Percentiles rank a stretch among this genome's conserved stretches.
Evolutionary conservation across 2,888 invertebrate genomes (phyloP).

Genomic region (Onthophagus sagittarius): DNA sequence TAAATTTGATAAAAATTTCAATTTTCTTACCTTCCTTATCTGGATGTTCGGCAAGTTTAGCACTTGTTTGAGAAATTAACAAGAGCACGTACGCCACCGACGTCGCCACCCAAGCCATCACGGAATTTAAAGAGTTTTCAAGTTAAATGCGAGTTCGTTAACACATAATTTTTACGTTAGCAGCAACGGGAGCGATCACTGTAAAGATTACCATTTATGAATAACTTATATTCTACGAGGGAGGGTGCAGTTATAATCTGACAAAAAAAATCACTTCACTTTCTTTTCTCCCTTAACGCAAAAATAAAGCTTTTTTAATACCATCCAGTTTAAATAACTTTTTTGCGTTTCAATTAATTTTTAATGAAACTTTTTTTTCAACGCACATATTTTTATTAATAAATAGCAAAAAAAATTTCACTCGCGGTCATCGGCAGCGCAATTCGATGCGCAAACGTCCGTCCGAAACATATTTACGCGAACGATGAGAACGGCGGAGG

Average conservation of each 20-base stretch:
- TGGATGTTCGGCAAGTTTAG: constrained; percentile 16
- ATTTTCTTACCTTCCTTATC: constrained; percentile 31
- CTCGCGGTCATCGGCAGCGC: neutral
- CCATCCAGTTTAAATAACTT: too few species aligned
- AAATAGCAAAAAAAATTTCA: neutral
- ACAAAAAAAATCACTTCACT: neutral
- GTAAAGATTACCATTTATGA: neutral
- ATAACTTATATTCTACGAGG: neutral
- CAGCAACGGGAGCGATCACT: neutral
- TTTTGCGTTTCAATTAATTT: too few species aligned
- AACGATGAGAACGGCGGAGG: constrained; percentile 20
- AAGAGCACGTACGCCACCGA: constrained; percentile 7
- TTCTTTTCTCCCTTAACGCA: neutral
- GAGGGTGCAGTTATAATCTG: neutral
- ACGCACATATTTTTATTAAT: neutral
- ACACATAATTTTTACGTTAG: neutral
- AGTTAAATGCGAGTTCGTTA: neutral
- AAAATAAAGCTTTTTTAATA: too few species aligned
- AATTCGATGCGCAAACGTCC: neutral
- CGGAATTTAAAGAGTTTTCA: neutral
- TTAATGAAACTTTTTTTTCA: neutral
- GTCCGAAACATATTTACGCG: constrained; percentile 12
- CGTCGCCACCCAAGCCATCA: constrained; percentile 10
- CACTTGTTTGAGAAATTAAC: constrained; percentile 1
- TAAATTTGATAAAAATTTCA: too few species aligned